Base-by-base conservation (phyloP, 2,113 vertebrate genomes). In the Oenanthe oenanthe region DNA sequence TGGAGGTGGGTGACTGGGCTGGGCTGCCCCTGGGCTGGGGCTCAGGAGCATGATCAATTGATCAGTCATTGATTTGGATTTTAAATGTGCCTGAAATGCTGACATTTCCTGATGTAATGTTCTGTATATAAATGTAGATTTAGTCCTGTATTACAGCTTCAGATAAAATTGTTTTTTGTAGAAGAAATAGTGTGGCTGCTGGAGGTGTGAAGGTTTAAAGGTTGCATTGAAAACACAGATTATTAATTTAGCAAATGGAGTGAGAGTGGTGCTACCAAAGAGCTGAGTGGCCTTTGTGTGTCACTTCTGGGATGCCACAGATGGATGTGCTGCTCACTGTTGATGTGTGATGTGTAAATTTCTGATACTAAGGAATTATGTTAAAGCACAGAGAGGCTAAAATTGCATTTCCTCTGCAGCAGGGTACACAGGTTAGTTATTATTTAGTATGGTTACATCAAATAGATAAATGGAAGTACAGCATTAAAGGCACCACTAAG, bases 1-100 rank as follows among this genome's bases (percentile, higher is more conserved):
- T 99, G 68, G 99, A 99, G 99, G 99, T 99, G 97, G 7, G 98
- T 73, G 12, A 47, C 34, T 36, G 34, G 34, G 29, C 8, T 73
- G 12, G 43, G 28, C 8, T n/a, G 4, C 18, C 31, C 42, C 8
- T 20, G 19, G 20, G 10, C 45, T 47, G 45, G 45, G 43, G 45
- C 19, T 45, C 45, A 43, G 17, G 34, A 36, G 34, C 34, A 36
- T 36, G 34, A 36, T 36, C 34, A 36, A 36, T 42, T 16, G 42
- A 45, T 2, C 45, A 29, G 0, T 51, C 38, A 16, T 0, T 21
- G 25, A 12, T 9, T 12, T 4, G 3, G 13, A 9, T 40, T 20
- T n/a, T 48, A 40, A 36, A 17, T 66, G 40, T 15, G 6, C 19
- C 8, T 1, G 28, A 19, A 48, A 47, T 0, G 2, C 6, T 25